phyloP scores from a whole-genome alignment of 2,113 vertebrate species.

The Sturnus vulgaris region DNA sequence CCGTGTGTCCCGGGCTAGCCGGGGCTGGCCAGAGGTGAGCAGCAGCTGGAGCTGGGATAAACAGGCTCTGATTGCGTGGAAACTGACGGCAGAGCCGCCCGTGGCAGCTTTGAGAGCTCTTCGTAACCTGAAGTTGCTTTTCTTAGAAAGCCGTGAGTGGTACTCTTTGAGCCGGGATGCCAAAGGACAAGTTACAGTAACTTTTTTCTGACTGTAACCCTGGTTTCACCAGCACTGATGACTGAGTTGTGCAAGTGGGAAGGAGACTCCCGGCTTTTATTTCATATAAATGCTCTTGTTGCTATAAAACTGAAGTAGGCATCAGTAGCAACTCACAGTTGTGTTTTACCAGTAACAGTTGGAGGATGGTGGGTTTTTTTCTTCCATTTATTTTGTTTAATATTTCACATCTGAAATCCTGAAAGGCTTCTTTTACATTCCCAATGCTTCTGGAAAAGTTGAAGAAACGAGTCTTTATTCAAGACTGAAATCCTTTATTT shows the following conservation, averaged over 20 bases:
- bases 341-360: neutral
- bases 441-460: neutral
- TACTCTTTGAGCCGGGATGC: neutral
- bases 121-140: neutral
- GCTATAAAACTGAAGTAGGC: neutral
- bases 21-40: neutral
- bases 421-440: neutral
- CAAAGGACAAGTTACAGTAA: neutral
- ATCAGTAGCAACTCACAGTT: neutral
- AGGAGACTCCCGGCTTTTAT: neutral
- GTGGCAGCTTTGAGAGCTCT: neutral
- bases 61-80: neutral
- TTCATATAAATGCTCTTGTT: neutral
- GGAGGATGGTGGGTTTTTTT: neutral
- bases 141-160: neutral
- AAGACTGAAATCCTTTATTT: neutral
- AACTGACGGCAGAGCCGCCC: neutral
- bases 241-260: neutral
- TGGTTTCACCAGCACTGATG: neutral
- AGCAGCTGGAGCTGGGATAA: neutral
- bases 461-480: neutral
- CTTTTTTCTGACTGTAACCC: neutral
- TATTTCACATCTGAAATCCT: neutral
- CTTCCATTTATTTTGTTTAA: neutral
- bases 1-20: neutral